Evolutionary conservation across 2,888 invertebrate genomes (phyloP).

Genomic region (Lordiphosa andalusiaca): DNA sequence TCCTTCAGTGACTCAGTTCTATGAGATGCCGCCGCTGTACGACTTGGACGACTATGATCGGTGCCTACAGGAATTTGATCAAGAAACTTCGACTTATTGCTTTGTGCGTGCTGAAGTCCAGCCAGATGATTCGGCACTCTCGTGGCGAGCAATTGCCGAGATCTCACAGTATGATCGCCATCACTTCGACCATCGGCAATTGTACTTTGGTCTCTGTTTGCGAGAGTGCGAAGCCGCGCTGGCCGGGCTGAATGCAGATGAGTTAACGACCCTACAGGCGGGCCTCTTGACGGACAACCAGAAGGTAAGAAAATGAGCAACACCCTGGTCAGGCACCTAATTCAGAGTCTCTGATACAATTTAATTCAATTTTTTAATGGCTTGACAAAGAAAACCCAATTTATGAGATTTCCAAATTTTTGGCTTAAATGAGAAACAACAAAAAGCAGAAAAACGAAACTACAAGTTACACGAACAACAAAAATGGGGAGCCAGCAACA

Average conservation of each 20-base stretch:
- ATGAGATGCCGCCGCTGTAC: constrained; percentile 78
- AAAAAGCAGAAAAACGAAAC: constrained; percentile 11
- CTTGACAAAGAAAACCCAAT: constrained; percentile 13
- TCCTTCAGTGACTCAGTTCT: constrained; percentile 76
- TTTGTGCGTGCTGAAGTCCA: constrained; percentile 75
- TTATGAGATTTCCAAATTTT: constrained; percentile 29
- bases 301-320: constrained; percentile 59
- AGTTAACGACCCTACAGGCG: constrained; percentile 41
- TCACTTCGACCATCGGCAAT: constrained; percentile 75
- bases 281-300: constrained; percentile 67
- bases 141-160: constrained; percentile 69
- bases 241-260: constrained; percentile 33
- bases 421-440: constrained; percentile 19
- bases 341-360: constrained; percentile 21
- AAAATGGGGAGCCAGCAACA: constrained; percentile 14
- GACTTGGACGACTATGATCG: constrained; percentile 78
- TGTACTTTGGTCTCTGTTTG: constrained; percentile 74
- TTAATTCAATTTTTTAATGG: constrained; percentile 42
- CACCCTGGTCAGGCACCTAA: constrained; percentile 24
- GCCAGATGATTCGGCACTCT: constrained; percentile 53
- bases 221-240: constrained; percentile 62
- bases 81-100: constrained; percentile 65
- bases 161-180: constrained; percentile 71
- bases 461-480: neutral
- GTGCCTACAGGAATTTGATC: constrained; percentile 70